Percentiles rank a stretch among this genome's conserved stretches.
These are phyloP conservation scores for Neodon shergylaensis DNA, from an alignment of 2,113 vertebrate genomes.

Conservation along the genomic window DNA sequence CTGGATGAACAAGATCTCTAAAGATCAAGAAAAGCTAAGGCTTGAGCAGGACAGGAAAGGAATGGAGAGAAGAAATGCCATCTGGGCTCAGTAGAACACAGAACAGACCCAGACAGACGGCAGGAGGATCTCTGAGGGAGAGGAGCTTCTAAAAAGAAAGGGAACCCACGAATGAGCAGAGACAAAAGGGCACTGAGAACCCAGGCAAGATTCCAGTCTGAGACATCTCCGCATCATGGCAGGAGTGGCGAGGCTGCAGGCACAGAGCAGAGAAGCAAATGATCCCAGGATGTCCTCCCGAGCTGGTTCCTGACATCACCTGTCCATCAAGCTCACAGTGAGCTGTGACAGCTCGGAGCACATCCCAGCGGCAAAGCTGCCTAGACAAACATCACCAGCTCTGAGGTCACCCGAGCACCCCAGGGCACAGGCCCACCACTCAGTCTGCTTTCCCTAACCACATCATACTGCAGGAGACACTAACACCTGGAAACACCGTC, in stretches of 20 bases:
- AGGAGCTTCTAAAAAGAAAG: not conserved
- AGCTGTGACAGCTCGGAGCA: not conserved
- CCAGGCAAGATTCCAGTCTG: not conserved
- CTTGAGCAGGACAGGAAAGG: not conserved
- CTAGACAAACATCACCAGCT: not conserved
- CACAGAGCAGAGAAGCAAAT: accelerated
- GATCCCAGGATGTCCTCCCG: accelerated
- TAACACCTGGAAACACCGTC: not conserved
- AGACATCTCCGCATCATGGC: not conserved
- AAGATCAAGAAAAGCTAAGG: not conserved
- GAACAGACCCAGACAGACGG: not conserved
- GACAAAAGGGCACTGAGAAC: not conserved
- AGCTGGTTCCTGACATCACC: not conserved
- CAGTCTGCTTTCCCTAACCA: not conserved
- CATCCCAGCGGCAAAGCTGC: not conserved
- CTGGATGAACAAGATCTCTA: not conserved
- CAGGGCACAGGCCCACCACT: not conserved
- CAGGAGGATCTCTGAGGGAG: not conserved
- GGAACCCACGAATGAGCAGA: accelerated
- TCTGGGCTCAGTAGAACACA: not conserved
- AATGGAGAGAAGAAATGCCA: not conserved
- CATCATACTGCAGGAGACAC: not conserved
- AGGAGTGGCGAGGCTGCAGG: not conserved
- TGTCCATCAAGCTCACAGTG: not conserved
- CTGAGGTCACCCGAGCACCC: not conserved